phyloP scores from a whole-genome alignment of 2,113 vertebrate genomes.

The Ascaphus truei region DNA sequence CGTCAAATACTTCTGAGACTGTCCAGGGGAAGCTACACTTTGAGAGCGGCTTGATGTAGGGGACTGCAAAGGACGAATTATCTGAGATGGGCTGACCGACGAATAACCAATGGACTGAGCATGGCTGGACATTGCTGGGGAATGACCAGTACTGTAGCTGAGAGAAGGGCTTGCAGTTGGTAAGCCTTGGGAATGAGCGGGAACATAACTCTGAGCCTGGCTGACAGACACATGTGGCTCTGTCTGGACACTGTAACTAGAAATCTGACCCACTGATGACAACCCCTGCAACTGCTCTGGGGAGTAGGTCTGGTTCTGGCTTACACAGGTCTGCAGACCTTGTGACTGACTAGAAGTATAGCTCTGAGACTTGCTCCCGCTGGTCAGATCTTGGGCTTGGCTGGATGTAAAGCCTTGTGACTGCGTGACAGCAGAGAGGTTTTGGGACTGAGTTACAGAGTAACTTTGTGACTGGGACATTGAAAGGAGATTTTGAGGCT shows the following conservation, averaged over 20 bases:
- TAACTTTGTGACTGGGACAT: slow-evolving; percentile 45
- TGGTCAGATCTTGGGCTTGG: slow-evolving; percentile 75
- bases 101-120: slow-evolving; percentile 63
- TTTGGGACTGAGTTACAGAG: slow-evolving; percentile 48
- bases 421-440: slow-evolving; percentile 59
- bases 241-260: slow-evolving; percentile 70
- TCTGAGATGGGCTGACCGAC: slow-evolving; percentile 70
- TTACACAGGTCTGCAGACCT: slow-evolving; percentile 58
- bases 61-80: slow-evolving; percentile 84
- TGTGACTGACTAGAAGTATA: slow-evolving; percentile 54
- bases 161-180: slow-evolving; percentile 82
- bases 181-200: slow-evolving; percentile 59
- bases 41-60: slow-evolving; percentile 74
- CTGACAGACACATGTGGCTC: slow-evolving; percentile 54
- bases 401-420: slow-evolving; percentile 71
- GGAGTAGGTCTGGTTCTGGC: slow-evolving; percentile 57
- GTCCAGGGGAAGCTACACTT: slow-evolving; percentile 72
- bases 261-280: slow-evolving; percentile 54
- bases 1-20: slow-evolving; percentile 81
- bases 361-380: slow-evolving; percentile 37
- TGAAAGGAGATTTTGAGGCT: slow-evolving; percentile 54
- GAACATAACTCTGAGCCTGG: slow-evolving; percentile 47
- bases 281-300: slow-evolving; percentile 65
- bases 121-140: slow-evolving; percentile 81
- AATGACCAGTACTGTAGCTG: slow-evolving; percentile 85